Evolutionary conservation across 2,888 invertebrate species (phyloP), one percentile per base, ranked within the genome.

Genomic region (Amphipoea oculea): DNA sequence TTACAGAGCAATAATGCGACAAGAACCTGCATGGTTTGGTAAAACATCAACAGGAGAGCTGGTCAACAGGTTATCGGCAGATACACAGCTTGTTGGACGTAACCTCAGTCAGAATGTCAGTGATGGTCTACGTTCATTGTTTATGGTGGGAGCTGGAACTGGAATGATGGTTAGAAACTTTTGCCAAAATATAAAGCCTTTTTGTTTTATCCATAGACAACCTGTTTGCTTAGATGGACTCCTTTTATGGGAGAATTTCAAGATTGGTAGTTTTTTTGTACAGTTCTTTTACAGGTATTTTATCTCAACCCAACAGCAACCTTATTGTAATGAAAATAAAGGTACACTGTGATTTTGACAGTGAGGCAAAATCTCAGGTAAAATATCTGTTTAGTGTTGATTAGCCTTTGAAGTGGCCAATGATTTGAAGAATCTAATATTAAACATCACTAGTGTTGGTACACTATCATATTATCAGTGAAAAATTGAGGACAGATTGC

Each of bases 91-190:
- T 29, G 99, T 99, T 11, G 99, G 99, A 11, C 98, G 98, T 82
- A 98, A 99, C 62, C 97, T 99, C 1, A 99, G 99, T 76, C 98
- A 98, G 92, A 99, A 99, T 95, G 97, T 99, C 79, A 99, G 99
- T 4, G 99, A 99, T 96, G 99, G 99, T 0, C 95, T 99, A 42
- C 97, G 99, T 70, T 98, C 99, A 0, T 93, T 98, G 4, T 98
- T 99, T 81, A 99, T 99, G 98, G 98, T 99, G 14, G 94, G 98
- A 48, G 98, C 98, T 67, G 99, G 99, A 0, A 98, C 99, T 62
- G 98, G 98, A 48, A 99, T 99, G 99, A 99, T 99, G 99, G 99
- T 99, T 95, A 93, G 89, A 66, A 11, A 68, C 4, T 45, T 72
- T 65, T 65, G 4, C 20, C 71, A 54, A 5, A 0, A 12, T 48